A percentile compares a stretch with the other conserved stretches of the same genome.
phyloP scores from a whole-genome alignment of 2,113 vertebrate genomes.

The Oostethus manadensis region DNA sequence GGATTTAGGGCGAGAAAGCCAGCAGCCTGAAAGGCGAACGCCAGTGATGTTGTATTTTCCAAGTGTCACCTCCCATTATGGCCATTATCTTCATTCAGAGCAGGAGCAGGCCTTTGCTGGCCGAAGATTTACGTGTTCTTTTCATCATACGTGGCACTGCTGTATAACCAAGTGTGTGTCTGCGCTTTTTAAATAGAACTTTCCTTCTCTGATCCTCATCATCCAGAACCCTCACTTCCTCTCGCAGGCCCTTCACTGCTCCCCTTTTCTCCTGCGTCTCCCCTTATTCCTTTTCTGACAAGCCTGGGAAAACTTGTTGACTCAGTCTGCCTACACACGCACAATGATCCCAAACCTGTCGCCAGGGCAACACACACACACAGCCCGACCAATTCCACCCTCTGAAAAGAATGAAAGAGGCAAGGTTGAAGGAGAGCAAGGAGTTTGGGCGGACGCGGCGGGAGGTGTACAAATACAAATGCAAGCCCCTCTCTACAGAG shows the following conservation, averaged over 20 bases:
- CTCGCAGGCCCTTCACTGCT: conserved; percentile 1
- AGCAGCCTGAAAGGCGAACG: conserved; percentile 40
- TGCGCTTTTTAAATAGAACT: too few species aligned
- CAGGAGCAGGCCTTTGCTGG: conserved; percentile 48
- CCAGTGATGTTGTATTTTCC: conserved; percentile 51
- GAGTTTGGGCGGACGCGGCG: conserved; percentile 15
- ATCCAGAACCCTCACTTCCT: conserved; percentile 23
- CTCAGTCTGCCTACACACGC: conserved; percentile 57
- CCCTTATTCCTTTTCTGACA: conserved; percentile 48
- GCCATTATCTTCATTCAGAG: conserved; percentile 57
- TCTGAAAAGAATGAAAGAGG: conserved; percentile 45
- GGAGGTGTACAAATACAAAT: conserved; percentile 53
- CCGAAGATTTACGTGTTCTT: conserved; percentile 38
- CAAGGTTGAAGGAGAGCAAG: conserved; percentile 48
- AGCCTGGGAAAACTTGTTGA: conserved; percentile 74
- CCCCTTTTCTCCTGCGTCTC: conserved; percentile 20
- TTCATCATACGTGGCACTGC: conserved; percentile 26
- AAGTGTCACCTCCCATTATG: conserved; percentile 52
- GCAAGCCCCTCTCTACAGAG: conserved; percentile 10
- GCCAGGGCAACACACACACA: conserved; percentile 59
- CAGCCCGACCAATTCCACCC: conserved; percentile 55
- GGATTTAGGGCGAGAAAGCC: conserved; percentile 32
- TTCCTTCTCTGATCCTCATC: conserved; percentile 25
- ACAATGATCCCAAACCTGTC: conserved; percentile 56
- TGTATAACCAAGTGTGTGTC: conserved; percentile 6